Evolutionary conservation across 2,888 invertebrate species (phyloP), one percentile per base, ranked within the genome.

Genomic region (Tuberolachnus salignus): DNA sequence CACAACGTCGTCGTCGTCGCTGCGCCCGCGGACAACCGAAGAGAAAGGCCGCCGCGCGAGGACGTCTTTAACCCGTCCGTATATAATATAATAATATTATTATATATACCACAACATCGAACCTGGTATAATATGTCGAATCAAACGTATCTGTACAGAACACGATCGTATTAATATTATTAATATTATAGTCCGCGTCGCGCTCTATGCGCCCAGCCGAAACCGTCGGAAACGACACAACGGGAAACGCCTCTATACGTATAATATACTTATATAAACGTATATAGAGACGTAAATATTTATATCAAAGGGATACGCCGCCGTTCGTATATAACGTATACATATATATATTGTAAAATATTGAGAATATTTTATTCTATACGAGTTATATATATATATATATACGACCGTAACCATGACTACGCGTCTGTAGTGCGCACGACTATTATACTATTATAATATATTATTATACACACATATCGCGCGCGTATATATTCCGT

Each of bases 301-400:
- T 49, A 51, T 66, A 57, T 75, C 66, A 75, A 75, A 75, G 75
- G 75, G 57, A 55, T n/a, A n/a, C n/a, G n/a, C n/a, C 34, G 21
- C 75, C 75, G 66, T 26, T 46, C 14, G 46, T 57, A 34, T 34
- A 34, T 34, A 34, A 4, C 34, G 34, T 4, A n/a, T n/a, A n/a
- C n/a, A n/a, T n/a, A n/a, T n/a, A n/a, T n/a, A n/a, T n/a, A n/a
- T n/a, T n/a, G n/a, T n/a, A n/a, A n/a, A n/a, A n/a, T n/a, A 74
- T 59, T 46, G 46, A 59, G 19, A 71, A 59, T 46, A 11, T 21
- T 19, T 42, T 6, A 49, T 14, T 19, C n/a, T 57, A 71, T 19
- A 42, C 34, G 34, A 3, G 34, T 3, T 26, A 55, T 21, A 66
- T 19, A 42, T n/a, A 57, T 14, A 55, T 57, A 1, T 14, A 21